These are phyloP conservation scores for Agriopis aurantiaria DNA, from an alignment of 2,888 invertebrate genomes.

Conservation along the genomic window DNA sequence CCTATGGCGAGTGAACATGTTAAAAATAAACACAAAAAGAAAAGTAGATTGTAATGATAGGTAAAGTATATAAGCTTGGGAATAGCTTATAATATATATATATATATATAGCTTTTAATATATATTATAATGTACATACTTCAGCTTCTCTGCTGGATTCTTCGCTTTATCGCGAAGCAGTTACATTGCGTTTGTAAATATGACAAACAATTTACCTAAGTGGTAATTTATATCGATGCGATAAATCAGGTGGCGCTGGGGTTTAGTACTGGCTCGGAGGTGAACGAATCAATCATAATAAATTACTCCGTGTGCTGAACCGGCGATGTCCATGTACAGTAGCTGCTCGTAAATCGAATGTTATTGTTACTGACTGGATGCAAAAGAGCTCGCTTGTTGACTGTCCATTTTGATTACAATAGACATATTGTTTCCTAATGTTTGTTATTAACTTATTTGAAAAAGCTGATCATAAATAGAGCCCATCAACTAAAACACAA, in stretches of 20 bases:
- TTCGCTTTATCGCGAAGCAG: not conserved
- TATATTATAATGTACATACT: slow-evolving; percentile 1
- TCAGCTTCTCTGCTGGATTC: not conserved
- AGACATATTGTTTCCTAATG: no score
- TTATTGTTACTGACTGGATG: slow-evolving; percentile 28
- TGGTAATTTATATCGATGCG: slow-evolving; percentile 59
- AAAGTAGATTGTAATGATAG: no score
- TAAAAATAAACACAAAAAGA: no score
- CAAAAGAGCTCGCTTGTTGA: slow-evolving; percentile 26
- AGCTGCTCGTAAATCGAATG: slow-evolving; percentile 43
- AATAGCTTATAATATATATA: no score
- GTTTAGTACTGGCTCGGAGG: slow-evolving; percentile 47
- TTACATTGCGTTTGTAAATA: slow-evolving; percentile 41
- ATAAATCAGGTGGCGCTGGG: slow-evolving; percentile 57
- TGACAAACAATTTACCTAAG: slow-evolving; percentile 55
- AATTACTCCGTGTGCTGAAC: slow-evolving; percentile 55
- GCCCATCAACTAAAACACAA: no score
- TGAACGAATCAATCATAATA: slow-evolving; percentile 63
- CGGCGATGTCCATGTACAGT: slow-evolving; percentile 45
- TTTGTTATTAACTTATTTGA: no score
- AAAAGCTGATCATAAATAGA: no score
- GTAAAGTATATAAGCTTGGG: no score
- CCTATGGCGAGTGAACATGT: no score
- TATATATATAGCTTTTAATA: no score
- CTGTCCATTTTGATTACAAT: slow-evolving; percentile 14